phyloP scores from a whole-genome alignment of 2,888 invertebrate species.

The Stenolophus ochropezus region DNA sequence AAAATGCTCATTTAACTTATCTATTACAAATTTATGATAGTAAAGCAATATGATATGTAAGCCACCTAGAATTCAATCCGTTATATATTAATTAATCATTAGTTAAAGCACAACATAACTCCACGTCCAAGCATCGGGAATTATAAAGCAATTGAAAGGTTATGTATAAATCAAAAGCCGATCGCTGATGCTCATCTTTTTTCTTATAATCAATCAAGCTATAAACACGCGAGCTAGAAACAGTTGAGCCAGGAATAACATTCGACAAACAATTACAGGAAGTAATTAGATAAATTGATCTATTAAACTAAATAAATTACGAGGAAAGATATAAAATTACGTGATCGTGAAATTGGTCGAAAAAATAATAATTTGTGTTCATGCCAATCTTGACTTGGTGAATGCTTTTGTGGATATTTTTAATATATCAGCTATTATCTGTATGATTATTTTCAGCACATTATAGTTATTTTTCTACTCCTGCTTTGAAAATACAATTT shows the following conservation, averaged over 20 bases:
- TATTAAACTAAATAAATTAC: background rate
- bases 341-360: too few relatives aligned
- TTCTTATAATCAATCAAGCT: background rate
- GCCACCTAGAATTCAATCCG: conserved; percentile 7
- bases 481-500: too few relatives aligned
- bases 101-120: background rate
- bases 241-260: background rate
- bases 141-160: conserved; percentile 22
- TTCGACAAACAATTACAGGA: conserved; percentile 13
- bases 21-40: too few relatives aligned
- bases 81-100: conserved; percentile 18
- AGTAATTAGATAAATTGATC: background rate
- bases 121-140: background rate
- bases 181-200: background rate
- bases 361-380: too few relatives aligned
- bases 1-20: too few relatives aligned
- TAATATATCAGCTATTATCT: too few relatives aligned
- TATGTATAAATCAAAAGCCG: background rate
- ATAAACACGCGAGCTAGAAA: background rate
- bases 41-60: background rate
- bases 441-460: too few relatives aligned
- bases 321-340: too few relatives aligned
- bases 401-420: too few relatives aligned
- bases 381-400: too few relatives aligned
- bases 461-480: too few relatives aligned